Evolutionary conservation across 2,888 invertebrate genomes (phyloP), one percentile per base, ranked within the genome.

Genomic region (Apeira syringaria): DNA sequence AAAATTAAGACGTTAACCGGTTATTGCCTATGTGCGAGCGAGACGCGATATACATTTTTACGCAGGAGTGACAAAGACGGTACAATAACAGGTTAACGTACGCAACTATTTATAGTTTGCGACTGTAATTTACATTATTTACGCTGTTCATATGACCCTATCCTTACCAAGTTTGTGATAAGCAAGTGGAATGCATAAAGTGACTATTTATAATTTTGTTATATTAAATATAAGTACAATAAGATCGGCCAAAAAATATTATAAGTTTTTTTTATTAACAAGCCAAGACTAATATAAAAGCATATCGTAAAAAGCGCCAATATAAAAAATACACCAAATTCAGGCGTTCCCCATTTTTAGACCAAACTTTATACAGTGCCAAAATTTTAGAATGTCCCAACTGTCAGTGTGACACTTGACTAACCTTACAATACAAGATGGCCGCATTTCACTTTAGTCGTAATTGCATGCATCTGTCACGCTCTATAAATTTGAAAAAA

Each of bases 391-490:
- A 42, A 64, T 56, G 56, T 56, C 64, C 59, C 56, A 65, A 56
- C 64, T 69, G 74, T 71, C 74, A 72, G 30, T 63, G 24, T 73
- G 73, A 77, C 74, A 73, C 65, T 64, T 57, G 68, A 87, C 87
- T 86, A 77, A 87, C 87, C 88, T 88, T 73, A 71, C 69, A 69
- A 53, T 61, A 72, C 74, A 83, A 81, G 84, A 80, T 80, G 86
- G 78, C 83, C 69, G 74, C 68, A 53, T 72, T 67, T 74, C 82
- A 77, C 74, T 75, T 65, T 76, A 78, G 74, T 77, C 77, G 78
- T 73, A 69, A 74, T 78, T 79, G 74, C 84, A 85, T 87, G 85
- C 84, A 81, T 77, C 76, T 80, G 80, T 89, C 88, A 89, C 84
- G 87, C 81, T 87, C 88, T 89, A 89, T 20, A 68, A 88, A 88